Conservation (phyloP, 2,113 vertebrate species). For the Ochotona princeps region DNA sequence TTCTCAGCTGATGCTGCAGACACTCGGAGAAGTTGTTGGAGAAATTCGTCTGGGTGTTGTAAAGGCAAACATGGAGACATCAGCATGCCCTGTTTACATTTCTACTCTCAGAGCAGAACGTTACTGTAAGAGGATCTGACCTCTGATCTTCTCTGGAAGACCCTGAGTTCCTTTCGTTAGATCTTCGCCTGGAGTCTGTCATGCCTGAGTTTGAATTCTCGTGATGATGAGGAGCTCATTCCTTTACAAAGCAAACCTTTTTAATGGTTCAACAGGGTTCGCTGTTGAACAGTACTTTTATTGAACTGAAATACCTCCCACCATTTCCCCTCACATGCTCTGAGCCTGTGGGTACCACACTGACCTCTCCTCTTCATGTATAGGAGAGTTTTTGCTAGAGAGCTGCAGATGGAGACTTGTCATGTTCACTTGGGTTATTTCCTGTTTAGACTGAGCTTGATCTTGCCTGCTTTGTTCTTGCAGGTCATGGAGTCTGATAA, state of each 20-base stretch:
- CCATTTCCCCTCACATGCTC: not conserved
- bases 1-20: constrained; percentile 51
- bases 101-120: not conserved
- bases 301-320: not conserved
- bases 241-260: not conserved
- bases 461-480: not conserved
- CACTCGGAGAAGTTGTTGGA: constrained; percentile 17
- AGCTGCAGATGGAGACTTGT: not conserved
- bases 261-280: not conserved
- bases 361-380: not conserved
- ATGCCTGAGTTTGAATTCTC: not conserved
- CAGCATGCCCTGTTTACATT: not conserved
- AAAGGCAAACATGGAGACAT: not conserved
- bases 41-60: constrained; percentile 3
- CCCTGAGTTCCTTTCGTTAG: not conserved
- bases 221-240: not conserved
- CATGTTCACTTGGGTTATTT: not conserved
- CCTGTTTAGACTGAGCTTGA: not conserved
- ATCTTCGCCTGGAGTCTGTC: not conserved
- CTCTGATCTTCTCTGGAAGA: not conserved
- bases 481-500: not conserved
- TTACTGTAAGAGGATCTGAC: not conserved
- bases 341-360: not conserved
- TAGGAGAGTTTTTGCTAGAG: not conserved
- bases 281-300: not conserved